Evolutionary conservation across 1,140 invertebrate genomes (phyloP).

Genomic region (Philaenus spumarius): DNA sequence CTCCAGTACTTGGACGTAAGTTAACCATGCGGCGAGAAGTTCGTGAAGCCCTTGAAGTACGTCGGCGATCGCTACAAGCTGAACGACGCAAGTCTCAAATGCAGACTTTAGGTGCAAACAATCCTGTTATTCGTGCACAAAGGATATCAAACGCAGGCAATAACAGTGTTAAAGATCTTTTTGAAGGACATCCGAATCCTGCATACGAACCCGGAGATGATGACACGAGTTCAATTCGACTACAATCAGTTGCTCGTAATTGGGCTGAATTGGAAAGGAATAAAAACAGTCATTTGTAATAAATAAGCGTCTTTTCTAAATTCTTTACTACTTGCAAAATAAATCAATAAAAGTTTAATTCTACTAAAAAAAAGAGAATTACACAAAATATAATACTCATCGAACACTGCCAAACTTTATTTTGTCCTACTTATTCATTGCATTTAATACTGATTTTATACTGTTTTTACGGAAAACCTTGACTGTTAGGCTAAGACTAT

Average conservation of each 20-base stretch:
- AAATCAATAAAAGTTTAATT: too few relatives aligned
- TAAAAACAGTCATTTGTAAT: constrained; percentile 17
- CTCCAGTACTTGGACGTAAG: constrained; percentile 71
- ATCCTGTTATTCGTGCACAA: constrained; percentile 45
- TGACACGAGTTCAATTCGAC: constrained; percentile 20
- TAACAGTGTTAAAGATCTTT: constrained; percentile 32
- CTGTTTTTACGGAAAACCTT: too few relatives aligned
- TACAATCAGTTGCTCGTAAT: constrained; percentile 27
- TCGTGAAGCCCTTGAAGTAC: constrained; percentile 74
- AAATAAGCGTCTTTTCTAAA: too few relatives aligned
- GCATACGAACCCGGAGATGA: constrained; percentile 31
- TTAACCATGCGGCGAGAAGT: constrained; percentile 74
- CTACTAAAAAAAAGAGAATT: too few relatives aligned
- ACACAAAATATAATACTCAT: too few relatives aligned
- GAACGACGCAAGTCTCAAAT: constrained; percentile 78
- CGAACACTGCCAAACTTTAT: too few relatives aligned
- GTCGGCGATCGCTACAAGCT: constrained; percentile 80
- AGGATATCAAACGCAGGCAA: constrained; percentile 29
- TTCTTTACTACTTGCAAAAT: too few relatives aligned
- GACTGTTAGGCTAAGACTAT: too few relatives aligned
- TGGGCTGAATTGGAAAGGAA: constrained; percentile 29
- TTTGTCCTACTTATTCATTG: too few relatives aligned
- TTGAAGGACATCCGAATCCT: constrained; percentile 31
- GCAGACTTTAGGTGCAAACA: constrained; percentile 86
- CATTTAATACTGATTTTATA: too few relatives aligned